Base-by-base conservation (phyloP, 37 sponge, comb jelly and placozoan genomes). In the Theonella swinhoei region DNA sequence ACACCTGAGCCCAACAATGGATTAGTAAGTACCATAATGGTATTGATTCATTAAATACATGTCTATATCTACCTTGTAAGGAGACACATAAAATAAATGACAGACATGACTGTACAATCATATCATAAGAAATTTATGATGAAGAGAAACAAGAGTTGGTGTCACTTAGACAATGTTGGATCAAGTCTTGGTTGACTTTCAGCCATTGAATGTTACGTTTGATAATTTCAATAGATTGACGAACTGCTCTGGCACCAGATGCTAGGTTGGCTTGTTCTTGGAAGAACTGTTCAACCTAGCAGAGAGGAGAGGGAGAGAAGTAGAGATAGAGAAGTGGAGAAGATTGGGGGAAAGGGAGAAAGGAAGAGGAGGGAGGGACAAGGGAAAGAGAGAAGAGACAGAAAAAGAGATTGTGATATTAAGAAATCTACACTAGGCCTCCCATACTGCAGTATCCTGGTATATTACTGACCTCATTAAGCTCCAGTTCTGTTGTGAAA, bases 181-280 rank as follows among this genome's bases (percentile, higher is more conserved):
- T 14, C 19, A 20, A 0, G 26, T 68, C 40, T 38, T 67, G 65
- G 76, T 86, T 90, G 43, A 5, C 54, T 4, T 38, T 25, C 64
- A 93, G 36, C 93, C 90, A 93, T 0, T 37, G 33, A 69, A 93
- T 89, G 87, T 93, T 93, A 4, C 87, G 81, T 39, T 79, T n/a
- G 62, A 93, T 85, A 5, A 32, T 32, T 33, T 93, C 94, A 20
- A 84, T 66, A 11, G 85, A 85, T 60, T 88, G 88, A 3, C 39
- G 41, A 40, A 77, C 41, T 5, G 80, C 80, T 17, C 78, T 33
- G 20, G 70, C 42, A 23, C 76, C 93, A 54, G 88, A 58, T 4
- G 88, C 88, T 65, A 67, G 78, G 39, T 92, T 78, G 28, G 69
- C 39, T 22, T 89, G 59, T 28, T 62, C 24, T 8, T 31, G 36